phyloP scores from a whole-genome alignment of 2,888 invertebrate genomes.

The Phaedon cochleariae region DNA sequence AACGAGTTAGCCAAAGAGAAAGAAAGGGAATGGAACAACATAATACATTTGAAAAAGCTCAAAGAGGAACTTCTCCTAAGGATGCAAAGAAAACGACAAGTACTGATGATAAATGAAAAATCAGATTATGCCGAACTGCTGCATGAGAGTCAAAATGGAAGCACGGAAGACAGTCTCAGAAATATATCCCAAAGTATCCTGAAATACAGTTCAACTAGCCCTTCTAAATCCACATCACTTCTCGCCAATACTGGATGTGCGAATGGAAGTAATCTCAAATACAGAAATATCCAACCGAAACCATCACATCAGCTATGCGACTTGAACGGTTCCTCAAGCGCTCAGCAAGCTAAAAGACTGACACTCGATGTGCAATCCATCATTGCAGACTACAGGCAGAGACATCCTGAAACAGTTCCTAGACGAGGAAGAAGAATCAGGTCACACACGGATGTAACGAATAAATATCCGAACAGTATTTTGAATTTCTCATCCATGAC shows the following conservation, averaged over 20 bases:
- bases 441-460: conserved; percentile 48
- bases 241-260: conserved; percentile 35
- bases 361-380: conserved; percentile 85
- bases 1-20: conserved; percentile 80
- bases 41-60: conserved; percentile 81
- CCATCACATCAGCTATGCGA: conserved; percentile 62
- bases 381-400: conserved; percentile 80
- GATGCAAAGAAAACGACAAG: conserved; percentile 74
- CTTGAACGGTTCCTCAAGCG: conserved; percentile 68
- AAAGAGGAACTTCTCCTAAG: conserved; percentile 83
- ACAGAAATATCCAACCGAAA: conserved; percentile 59
- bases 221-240: conserved; percentile 28
- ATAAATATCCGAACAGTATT: conserved; percentile 44
- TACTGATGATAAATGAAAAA: conserved; percentile 60
- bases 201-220: conserved; percentile 47
- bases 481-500: conserved; percentile 60
- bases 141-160: conserved; percentile 45
- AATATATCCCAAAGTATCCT: conserved; percentile 45
- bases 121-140: conserved; percentile 46
- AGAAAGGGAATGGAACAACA: conserved; percentile 87
- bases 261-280: conserved; percentile 42
- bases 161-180: conserved; percentile 38
- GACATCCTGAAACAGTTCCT: conserved; percentile 78
- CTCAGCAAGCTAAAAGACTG: conserved; percentile 69
- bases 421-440: conserved; percentile 73